Conservation (phyloP, 2,797 vertebrate genomes). For the Perodicticus potto region DNA sequence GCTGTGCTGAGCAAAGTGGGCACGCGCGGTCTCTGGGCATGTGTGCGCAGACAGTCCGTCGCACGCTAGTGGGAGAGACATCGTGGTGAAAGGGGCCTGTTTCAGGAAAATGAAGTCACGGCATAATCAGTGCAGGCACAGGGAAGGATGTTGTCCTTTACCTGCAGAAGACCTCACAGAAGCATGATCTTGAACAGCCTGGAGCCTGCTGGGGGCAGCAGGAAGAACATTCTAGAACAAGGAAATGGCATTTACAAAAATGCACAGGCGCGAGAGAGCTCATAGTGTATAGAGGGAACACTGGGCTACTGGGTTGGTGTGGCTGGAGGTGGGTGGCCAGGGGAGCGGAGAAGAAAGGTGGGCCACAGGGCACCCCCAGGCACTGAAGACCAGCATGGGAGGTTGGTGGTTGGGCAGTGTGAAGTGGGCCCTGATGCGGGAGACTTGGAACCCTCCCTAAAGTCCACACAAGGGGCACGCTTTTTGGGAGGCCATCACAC, state of each 20-base stretch:
- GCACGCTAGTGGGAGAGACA: neutral
- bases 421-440: neutral
- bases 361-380: accelerated
- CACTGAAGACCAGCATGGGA: too few relatives aligned
- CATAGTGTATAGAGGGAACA: too few relatives aligned
- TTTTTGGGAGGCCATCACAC: neutral
- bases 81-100: neutral
- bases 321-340: accelerated
- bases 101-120: accelerated
- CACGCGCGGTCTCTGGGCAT: neutral
- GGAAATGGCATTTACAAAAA: neutral
- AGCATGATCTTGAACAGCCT: neutral
- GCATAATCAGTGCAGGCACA: neutral
- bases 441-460: neutral
- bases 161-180: neutral
- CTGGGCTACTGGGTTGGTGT: neutral
- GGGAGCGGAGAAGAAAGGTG: too few relatives aligned
- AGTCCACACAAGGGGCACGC: neutral
- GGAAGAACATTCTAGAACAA: neutral
- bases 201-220: neutral
- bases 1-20: too few relatives aligned
- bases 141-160: too few relatives aligned
- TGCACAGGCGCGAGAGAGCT: neutral
- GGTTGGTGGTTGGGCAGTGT: neutral
- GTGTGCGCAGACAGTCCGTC: neutral